Conservation (phyloP, 2,888 invertebrate species). For the Cheilosia impressa region DNA sequence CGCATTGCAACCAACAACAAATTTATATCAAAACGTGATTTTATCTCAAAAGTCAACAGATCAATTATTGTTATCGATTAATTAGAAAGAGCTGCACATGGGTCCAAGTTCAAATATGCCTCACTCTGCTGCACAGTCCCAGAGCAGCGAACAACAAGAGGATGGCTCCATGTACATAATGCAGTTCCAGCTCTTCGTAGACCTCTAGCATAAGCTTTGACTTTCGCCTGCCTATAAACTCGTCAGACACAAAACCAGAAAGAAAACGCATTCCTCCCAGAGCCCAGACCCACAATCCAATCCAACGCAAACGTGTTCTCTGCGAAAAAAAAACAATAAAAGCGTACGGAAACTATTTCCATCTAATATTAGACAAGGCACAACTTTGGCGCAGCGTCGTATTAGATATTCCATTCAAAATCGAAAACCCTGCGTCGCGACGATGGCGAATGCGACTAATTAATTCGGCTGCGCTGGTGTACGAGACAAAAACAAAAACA, state of each 20-base stretch:
- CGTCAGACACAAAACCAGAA: conserved; percentile 1
- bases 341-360: not conserved
- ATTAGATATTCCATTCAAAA: not conserved
- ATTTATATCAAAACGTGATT: too few relatives aligned
- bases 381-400: not conserved
- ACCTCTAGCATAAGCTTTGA: not conserved
- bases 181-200: not conserved
- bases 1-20: too few relatives aligned
- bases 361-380: not conserved
- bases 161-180: not conserved
- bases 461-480: not conserved
- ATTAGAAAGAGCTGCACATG: too few relatives aligned
- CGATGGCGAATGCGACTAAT: not conserved
- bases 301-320: conserved; percentile 4
- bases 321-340: not conserved
- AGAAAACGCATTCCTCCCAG: conserved; percentile 20
- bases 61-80: too few relatives aligned
- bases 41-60: too few relatives aligned
- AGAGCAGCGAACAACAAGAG: not conserved
- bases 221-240: not conserved
- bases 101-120: too few relatives aligned
- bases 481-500: not conserved
- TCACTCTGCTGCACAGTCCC: too few relatives aligned
- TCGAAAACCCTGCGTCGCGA: too few relatives aligned
- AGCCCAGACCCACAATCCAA: not conserved